Percentiles rank a stretch among this genome's conserved stretches.
phyloP scores from a whole-genome alignment of 2,888 invertebrate genomes.

The Xanthorhoe designata region DNA sequence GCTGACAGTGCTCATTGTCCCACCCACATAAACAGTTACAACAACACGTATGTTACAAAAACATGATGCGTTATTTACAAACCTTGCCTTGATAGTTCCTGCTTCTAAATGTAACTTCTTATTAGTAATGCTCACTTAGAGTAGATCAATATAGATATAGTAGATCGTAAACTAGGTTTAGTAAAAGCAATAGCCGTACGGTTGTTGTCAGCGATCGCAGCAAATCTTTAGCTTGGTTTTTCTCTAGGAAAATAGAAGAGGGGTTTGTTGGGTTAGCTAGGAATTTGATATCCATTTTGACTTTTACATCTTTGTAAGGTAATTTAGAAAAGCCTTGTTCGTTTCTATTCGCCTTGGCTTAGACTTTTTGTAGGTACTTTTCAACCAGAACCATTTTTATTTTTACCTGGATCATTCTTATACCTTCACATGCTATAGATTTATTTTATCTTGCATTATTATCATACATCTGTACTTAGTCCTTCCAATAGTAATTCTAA shows the following conservation, averaged over 20 bases:
- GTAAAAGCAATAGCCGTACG: not conserved
- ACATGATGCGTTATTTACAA: constrained; percentile 28
- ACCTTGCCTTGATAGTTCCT: constrained; percentile 22
- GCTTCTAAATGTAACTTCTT: constrained; percentile 15
- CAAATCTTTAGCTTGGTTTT: not conserved
- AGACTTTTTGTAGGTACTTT: no score
- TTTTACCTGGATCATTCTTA: no score
- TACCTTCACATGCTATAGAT: no score
- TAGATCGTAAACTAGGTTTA: not conserved
- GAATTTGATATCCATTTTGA: no score
- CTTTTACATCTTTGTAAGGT: no score
- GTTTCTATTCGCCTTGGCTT: no score
- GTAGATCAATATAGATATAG: not conserved
- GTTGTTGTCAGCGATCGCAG: not conserved
- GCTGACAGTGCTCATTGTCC: constrained; percentile 51
- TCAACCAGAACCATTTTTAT: no score
- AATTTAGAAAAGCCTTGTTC: no score
- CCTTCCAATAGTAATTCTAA: not conserved
- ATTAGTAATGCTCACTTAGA: not conserved
- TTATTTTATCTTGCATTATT: not conserved
- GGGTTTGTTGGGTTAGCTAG: no score
- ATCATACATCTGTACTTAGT: not conserved
- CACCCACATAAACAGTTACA: constrained; percentile 58
- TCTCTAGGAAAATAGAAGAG: no score
- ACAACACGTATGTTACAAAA: constrained; percentile 36